Conservation (phyloP, 2,113 vertebrate genomes). For the Arvicanthis niloticus region DNA sequence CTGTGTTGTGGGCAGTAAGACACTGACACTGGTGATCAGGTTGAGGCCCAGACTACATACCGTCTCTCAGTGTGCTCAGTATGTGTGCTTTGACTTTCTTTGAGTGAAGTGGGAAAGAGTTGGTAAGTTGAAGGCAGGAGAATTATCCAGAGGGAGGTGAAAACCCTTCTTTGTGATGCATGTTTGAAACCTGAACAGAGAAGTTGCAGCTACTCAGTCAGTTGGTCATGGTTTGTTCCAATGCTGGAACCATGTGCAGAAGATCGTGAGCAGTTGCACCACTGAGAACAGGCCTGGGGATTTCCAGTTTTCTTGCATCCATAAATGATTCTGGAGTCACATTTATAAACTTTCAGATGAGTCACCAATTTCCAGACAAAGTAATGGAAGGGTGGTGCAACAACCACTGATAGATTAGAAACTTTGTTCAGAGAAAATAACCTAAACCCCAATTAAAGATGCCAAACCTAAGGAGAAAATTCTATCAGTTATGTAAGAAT, state of each 20-base stretch:
- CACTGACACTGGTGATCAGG: neutral
- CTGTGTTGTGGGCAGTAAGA: neutral
- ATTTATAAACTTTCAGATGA: slow-evolving; percentile 30
- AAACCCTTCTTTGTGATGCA: neutral
- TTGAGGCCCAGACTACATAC: neutral
- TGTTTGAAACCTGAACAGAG: neutral
- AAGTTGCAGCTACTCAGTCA: neutral
- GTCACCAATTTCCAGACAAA: slow-evolving; percentile 38
- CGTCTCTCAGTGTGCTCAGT: no score
- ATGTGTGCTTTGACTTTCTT: neutral
- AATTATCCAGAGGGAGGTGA: neutral
- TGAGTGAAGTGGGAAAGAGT: neutral
- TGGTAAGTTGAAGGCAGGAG: neutral
- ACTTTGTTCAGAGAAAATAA: neutral
- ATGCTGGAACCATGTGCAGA: neutral
- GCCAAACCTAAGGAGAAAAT: neutral
- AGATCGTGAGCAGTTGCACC: neutral
- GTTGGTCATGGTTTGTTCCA: neutral
- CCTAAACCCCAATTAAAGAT: neutral
- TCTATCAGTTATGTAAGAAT: neutral
- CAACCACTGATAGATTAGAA: neutral
- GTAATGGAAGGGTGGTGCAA: neutral
- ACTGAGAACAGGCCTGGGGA: neutral
- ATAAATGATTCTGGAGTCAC: neutral
- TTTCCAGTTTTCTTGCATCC: neutral